phyloP scores from a whole-genome alignment of 2,797 vertebrate genomes.

The Catostomus latipinnis region DNA sequence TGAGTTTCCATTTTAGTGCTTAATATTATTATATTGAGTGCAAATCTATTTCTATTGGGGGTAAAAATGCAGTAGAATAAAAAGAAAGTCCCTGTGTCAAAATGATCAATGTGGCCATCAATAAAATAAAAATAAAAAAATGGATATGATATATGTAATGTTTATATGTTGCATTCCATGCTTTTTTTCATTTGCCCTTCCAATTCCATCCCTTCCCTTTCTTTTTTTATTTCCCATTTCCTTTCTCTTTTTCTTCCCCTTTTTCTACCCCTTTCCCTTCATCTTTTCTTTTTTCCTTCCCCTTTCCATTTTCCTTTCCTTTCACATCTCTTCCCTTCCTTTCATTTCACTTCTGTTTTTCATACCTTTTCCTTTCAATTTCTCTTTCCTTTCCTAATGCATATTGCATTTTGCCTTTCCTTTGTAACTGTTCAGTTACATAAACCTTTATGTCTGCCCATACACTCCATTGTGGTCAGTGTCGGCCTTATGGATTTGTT shows the following conservation, averaged over 20 bases:
- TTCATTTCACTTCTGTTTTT: too few species aligned
- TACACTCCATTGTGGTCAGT: slow-evolving; percentile 59
- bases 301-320: slow-evolving; percentile 10
- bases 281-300: not conserved
- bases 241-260: not conserved
- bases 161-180: not conserved
- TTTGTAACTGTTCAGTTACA: slow-evolving; percentile 56
- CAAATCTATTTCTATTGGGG: not conserved
- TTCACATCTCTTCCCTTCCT: not conserved
- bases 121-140: slow-evolving; percentile 7
- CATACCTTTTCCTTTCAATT: not conserved
- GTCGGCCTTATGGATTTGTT: slow-evolving; percentile 52
- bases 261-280: not conserved
- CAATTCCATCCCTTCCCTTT: not conserved
- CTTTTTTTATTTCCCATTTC: not conserved
- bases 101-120: not conserved
- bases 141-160: slow-evolving; percentile 8
- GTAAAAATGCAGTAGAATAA: slow-evolving; percentile 6
- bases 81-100: not conserved
- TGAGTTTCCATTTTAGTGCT: not conserved
- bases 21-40: not conserved
- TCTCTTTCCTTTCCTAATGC: too few species aligned
- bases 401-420: not conserved
- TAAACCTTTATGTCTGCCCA: slow-evolving; percentile 60
- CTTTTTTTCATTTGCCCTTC: not conserved